phyloP scores from a whole-genome alignment of 92 coral and sea anemone species.

The Galaxea fascicularis region DNA sequence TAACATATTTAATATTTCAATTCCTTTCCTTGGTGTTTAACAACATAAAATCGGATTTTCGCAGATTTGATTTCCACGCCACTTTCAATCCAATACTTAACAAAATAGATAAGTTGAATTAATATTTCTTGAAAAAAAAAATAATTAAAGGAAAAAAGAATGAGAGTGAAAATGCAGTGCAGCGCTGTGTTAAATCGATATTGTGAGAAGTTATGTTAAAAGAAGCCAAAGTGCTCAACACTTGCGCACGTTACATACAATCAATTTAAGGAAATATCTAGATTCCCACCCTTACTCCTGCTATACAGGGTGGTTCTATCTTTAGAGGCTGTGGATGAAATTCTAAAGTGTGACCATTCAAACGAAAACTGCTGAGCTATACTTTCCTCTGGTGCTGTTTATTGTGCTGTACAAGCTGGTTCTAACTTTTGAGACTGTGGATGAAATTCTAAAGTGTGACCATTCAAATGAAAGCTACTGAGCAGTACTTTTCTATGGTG shows the following conservation, averaged over 20 bases:
- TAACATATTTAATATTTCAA: neutral
- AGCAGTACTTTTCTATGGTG: too few species aligned
- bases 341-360: neutral
- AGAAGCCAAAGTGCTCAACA: neutral
- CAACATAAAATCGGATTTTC: too few species aligned
- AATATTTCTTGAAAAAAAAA: too few species aligned
- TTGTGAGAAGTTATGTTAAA: neutral
- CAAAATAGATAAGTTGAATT: too few species aligned
- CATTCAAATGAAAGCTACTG: neutral
- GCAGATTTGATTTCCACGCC: too few species aligned
- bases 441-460: too few species aligned
- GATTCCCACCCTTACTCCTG: too few species aligned
- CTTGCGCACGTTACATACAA: neutral
- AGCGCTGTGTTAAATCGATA: neutral
- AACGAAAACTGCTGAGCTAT: neutral
- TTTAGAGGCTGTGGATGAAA: neutral
- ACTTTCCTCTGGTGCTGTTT: neutral
- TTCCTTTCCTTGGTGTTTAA: too few species aligned
- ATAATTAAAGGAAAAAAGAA: too few species aligned
- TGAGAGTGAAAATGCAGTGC: neutral
- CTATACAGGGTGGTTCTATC: neutral
- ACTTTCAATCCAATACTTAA: too few species aligned
- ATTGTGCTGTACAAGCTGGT: too few species aligned
- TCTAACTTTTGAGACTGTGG: too few species aligned
- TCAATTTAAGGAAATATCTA: neutral